A percentile compares a stretch with the other conserved stretches of the same genome.
These are phyloP conservation scores for Antigone vipio DNA, from an alignment of 2,113 vertebrate genomes.

Conservation along the genomic window DNA sequence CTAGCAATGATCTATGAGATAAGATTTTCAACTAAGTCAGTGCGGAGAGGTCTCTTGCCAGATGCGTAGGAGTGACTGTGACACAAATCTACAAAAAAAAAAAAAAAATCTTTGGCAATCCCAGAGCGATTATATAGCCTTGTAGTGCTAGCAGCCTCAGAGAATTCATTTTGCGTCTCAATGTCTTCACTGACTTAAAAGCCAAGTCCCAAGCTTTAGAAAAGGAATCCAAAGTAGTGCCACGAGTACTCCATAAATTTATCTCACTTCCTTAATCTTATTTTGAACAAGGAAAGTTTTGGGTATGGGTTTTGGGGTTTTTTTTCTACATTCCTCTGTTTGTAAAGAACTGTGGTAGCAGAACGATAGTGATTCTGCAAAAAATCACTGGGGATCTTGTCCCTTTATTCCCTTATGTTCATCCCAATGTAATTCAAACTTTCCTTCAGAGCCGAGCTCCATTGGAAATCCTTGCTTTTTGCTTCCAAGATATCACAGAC, in stretches of 20 bases:
- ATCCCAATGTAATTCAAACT: neutral
- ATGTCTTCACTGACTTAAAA: neutral
- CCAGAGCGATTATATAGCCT: neutral
- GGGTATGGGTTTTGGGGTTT: neutral
- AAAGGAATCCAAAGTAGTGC: neutral
- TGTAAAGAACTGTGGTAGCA: neutral
- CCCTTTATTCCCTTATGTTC: neutral
- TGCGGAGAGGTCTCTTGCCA: slow-evolving; percentile 34
- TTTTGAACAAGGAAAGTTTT: neutral
- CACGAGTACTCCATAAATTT: slow-evolving; percentile 14
- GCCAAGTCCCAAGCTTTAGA: neutral
- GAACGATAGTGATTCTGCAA: neutral
- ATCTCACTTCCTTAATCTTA: slow-evolving; percentile 26
- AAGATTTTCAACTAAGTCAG: slow-evolving; percentile 48
- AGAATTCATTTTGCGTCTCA: slow-evolving; percentile 5
- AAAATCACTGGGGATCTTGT: neutral
- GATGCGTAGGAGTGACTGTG: slow-evolving; percentile 66
- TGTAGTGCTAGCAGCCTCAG: neutral
- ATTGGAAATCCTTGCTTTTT: neutral
- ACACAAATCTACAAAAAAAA: slow-evolving; percentile 29
- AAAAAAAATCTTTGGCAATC: slow-evolving; percentile 8
- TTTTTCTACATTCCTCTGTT: neutral
- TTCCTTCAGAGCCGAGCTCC: neutral
- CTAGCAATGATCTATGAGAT: slow-evolving; percentile 58
- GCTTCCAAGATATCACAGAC: neutral